phyloP scores from a whole-genome alignment of 1,140 invertebrate species.

The Ceratina calcarata region DNA sequence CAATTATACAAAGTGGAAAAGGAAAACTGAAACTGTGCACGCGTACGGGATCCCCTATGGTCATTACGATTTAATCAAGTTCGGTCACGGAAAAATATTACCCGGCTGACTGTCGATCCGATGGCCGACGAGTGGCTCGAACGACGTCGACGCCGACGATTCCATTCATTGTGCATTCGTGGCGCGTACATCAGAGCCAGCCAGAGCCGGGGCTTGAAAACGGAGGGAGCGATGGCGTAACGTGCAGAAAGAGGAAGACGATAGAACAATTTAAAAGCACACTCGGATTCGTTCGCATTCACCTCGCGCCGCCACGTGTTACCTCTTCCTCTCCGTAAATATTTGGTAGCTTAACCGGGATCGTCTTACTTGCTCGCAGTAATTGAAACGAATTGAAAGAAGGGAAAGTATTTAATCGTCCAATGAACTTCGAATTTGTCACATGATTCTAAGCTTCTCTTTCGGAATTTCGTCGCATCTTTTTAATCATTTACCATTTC shows the following conservation, averaged over 20 bases:
- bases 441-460: too few relatives aligned
- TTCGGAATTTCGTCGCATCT: too few relatives aligned
- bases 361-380: background rate
- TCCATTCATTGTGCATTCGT: constrained; percentile 50
- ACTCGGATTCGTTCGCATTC: constrained; percentile 17
- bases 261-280: constrained; percentile 33
- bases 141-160: background rate
- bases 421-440: too few relatives aligned
- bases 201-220: background rate
- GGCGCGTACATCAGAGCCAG: constrained; percentile 21
- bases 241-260: background rate
- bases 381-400: constrained; percentile 16
- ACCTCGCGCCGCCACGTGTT: background rate
- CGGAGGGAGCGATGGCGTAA: background rate
- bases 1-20: too few relatives aligned
- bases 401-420: too few relatives aligned
- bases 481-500: too few relatives aligned
- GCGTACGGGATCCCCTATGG: background rate
- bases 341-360: constrained; percentile 19
- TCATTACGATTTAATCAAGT: constrained; percentile 63
- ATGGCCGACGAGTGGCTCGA: constrained; percentile 34
- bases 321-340: constrained; percentile 23
- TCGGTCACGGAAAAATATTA: constrained; percentile 58
- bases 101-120: constrained; percentile 57
- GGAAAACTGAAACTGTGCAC: too few relatives aligned